Percentiles rank a stretch among this genome's conserved stretches.
Evolutionary conservation across 2,113 vertebrate genomes (phyloP).

Genomic region (Caranx ignobilis): DNA sequence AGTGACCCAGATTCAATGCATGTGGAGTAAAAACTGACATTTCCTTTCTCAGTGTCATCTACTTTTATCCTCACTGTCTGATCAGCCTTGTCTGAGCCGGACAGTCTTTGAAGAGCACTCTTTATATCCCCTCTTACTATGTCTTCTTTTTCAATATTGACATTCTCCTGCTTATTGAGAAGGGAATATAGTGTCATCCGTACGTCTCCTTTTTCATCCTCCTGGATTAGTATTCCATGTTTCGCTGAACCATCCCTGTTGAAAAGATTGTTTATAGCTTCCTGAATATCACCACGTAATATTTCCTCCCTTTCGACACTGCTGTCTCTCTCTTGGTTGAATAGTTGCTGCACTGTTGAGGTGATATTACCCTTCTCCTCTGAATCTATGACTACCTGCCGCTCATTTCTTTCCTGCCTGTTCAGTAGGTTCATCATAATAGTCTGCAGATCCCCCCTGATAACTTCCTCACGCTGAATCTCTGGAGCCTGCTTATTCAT

Average conservation of each 20-base stretch:
- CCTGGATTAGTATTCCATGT: slow-evolving; percentile 92
- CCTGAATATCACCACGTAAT: slow-evolving; percentile 88
- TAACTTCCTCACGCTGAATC: slow-evolving; percentile 91
- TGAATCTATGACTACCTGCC: slow-evolving; percentile 85
- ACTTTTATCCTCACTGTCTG: slow-evolving; percentile 82
- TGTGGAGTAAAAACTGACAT: slow-evolving; percentile 92
- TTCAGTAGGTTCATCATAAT: slow-evolving; percentile 92
- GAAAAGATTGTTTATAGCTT: slow-evolving; percentile 89
- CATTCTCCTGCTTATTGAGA: slow-evolving; percentile 85
- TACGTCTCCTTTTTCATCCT: slow-evolving; percentile 92
- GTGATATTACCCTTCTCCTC: slow-evolving; percentile 91
- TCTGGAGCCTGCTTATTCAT: slow-evolving; percentile 90
- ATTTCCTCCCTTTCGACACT: slow-evolving; percentile 88
- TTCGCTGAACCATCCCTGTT: slow-evolving; percentile 79
- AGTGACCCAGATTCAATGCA: slow-evolving; percentile 93
- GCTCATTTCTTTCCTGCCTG: slow-evolving; percentile 79
- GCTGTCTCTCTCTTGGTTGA: slow-evolving; percentile 84
- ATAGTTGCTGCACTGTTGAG: slow-evolving; percentile 87
- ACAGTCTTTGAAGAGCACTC: slow-evolving; percentile 85
- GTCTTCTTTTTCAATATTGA: slow-evolving; percentile 82
- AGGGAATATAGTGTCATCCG: slow-evolving; percentile 94
- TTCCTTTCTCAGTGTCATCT: slow-evolving; percentile 88
- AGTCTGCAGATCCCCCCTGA: slow-evolving; percentile 88
- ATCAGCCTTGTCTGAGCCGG: slow-evolving; percentile 78
- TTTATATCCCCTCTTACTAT: slow-evolving; percentile 88